Conservation (phyloP, 2,797 vertebrate genomes). For the Scyliorhinus canicula region DNA sequence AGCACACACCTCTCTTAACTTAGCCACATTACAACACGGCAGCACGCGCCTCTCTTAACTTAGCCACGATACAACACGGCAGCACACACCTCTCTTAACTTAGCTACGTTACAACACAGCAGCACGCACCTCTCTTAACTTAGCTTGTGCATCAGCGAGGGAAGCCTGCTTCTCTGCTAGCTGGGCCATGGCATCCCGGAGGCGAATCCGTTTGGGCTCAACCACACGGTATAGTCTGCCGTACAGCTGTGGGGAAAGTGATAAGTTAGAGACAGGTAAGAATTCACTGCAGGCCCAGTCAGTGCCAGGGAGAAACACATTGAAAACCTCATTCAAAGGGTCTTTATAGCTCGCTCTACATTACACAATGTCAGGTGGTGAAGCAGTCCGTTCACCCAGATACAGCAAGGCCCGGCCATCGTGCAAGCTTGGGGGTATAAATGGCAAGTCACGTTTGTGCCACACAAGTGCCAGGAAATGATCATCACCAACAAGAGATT, state of each 20-base stretch:
- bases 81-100: conserved; percentile 58
- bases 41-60: conserved; percentile 66
- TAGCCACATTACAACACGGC: conserved; percentile 45
- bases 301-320: neutral
- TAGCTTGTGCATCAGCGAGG: conserved; percentile 68
- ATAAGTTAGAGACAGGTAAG: neutral
- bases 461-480: too few species aligned
- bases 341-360: neutral
- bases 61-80: conserved; percentile 45
- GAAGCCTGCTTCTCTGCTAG: conserved; percentile 75
- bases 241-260: conserved; percentile 60
- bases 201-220: conserved; percentile 70
- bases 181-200: conserved; percentile 62
- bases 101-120: neutral
- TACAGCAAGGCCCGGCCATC: too few species aligned
- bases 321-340: neutral
- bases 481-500: too few species aligned
- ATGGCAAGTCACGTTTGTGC: too few species aligned
- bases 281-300: neutral
- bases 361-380: too few species aligned
- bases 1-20: conserved; percentile 66
- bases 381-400: too few species aligned
- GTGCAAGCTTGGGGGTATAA: too few species aligned
- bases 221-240: conserved; percentile 72
- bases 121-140: conserved; percentile 66